Evolutionary conservation across 2,113 vertebrate species (phyloP).

Genomic region (Crotalus horridus): DNA sequence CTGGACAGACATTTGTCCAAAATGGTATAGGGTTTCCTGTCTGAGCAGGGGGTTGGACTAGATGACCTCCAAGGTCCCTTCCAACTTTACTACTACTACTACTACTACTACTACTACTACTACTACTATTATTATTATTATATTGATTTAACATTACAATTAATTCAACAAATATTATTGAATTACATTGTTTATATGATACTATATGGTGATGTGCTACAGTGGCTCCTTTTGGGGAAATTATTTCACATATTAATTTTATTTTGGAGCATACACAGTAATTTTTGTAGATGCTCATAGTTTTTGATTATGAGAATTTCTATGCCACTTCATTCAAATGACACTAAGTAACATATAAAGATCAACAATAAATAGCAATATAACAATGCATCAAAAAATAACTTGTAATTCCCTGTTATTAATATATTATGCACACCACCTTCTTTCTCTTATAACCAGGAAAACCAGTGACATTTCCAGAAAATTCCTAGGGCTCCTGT

Average conservation of each 20-base stretch:
- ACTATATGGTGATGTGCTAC: neutral
- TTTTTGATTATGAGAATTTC: neutral
- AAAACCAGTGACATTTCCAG: neutral
- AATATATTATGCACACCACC: neutral
- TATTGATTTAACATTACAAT: neutral
- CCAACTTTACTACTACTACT: too few relatives aligned
- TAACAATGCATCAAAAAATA: neutral
- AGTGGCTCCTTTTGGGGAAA: neutral
- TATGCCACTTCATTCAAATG: neutral
- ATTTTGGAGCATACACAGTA: neutral
- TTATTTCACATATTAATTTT: neutral
- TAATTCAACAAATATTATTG: neutral
- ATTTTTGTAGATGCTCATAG: neutral
- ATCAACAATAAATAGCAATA: neutral
- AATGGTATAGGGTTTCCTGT: too few relatives aligned
- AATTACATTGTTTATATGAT: neutral
- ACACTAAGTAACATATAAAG: neutral
- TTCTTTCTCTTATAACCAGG: neutral
- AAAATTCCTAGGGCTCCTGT: neutral
- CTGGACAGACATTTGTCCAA: too few relatives aligned
- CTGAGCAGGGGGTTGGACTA: too few relatives aligned
- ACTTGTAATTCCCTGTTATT: neutral
- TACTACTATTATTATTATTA: neutral
- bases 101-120: too few relatives aligned
- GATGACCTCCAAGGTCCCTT: too few relatives aligned